Conservation (phyloP, 2,888 invertebrate genomes). For the Agriopis marginaria region DNA sequence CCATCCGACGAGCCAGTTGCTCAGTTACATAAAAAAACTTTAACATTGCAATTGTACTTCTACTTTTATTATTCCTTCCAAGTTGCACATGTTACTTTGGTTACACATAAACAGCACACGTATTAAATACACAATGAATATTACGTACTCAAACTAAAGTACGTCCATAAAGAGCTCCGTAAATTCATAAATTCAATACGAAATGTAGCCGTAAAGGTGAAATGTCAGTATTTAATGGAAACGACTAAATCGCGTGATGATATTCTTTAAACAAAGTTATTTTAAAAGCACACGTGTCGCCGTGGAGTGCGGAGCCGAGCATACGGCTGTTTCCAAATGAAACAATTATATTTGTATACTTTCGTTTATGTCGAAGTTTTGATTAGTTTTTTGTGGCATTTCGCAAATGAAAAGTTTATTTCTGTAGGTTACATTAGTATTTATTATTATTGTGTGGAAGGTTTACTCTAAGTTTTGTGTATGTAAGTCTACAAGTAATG, state of each 20-base stretch:
- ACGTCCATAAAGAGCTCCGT: slow-evolving; percentile 1
- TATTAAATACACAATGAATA: not conserved
- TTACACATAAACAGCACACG: not conserved
- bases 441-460: no score
- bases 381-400: slow-evolving; percentile 16
- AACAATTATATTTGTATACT: slow-evolving; percentile 31
- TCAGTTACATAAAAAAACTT: no score
- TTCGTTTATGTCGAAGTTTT: slow-evolving; percentile 21
- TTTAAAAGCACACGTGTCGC: slow-evolving; percentile 17
- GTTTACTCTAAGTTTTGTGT: no score
- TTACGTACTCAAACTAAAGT: not conserved
- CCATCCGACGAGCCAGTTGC: no score
- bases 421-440: not conserved
- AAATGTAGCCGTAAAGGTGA: slow-evolving; percentile 36
- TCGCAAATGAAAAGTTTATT: not conserved
- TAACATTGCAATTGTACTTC: no score
- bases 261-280: slow-evolving; percentile 36
- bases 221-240: slow-evolving; percentile 42
- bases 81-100: not conserved
- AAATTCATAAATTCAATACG: slow-evolving; percentile 36
- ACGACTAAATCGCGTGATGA: slow-evolving; percentile 43
- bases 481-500: no score
- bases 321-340: slow-evolving; percentile 9
- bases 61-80: not conserved
- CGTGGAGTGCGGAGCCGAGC: slow-evolving; percentile 8